Base-by-base conservation (phyloP, 2,888 invertebrate genomes). In the Parnassius apollo region DNA sequence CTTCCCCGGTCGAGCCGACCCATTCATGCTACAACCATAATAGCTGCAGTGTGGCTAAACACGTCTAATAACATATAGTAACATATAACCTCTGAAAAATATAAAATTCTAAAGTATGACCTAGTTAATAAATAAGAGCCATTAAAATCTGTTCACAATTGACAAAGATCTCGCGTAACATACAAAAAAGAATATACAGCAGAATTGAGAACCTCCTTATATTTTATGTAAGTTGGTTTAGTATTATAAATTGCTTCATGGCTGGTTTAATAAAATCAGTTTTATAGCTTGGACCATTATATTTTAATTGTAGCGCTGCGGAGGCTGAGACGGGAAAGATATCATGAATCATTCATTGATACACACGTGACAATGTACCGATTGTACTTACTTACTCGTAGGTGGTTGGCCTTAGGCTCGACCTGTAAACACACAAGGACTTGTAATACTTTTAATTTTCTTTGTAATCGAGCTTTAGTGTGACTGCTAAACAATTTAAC, bases 401-500 rank as follows among this genome's bases (percentile, higher is more conserved):
- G 53, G 53, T 53, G 54, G 62, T 59, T 54, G 62, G 44, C 62
- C 62, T 62, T 62, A 62, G 45, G 42, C 59, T 35, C 58, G 49
- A 55, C 22, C 55, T 59, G 55, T 22, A 25, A 55, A 59, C 45
- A 50, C 42, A 52, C 61, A 57, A 62, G 52, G 61, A 60, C 48
- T 57, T 45, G 56, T 50, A 55, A 44, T 25, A 50, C n/a, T 61
- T 49, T 42, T 50, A 42, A n/a, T 18, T 61, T 60, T 61, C 49
- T n/a, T 12, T 10, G 49, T n/a, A 50, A 35, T 25, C 45, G 22
- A 42, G 55, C 11, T 10, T 22, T 18, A 52, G 10, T 10, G 42
- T 45, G 48, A 22, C 8, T 51, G 9, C 12, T n/a, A 51, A 4
- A 13, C 49, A 35, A 35, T 7, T 25, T 25, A n/a, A n/a, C n/a